Evolutionary conservation across 2,888 invertebrate genomes (phyloP), one percentile per base, ranked within the genome.

Genomic region (Metallyticus violacea): DNA sequence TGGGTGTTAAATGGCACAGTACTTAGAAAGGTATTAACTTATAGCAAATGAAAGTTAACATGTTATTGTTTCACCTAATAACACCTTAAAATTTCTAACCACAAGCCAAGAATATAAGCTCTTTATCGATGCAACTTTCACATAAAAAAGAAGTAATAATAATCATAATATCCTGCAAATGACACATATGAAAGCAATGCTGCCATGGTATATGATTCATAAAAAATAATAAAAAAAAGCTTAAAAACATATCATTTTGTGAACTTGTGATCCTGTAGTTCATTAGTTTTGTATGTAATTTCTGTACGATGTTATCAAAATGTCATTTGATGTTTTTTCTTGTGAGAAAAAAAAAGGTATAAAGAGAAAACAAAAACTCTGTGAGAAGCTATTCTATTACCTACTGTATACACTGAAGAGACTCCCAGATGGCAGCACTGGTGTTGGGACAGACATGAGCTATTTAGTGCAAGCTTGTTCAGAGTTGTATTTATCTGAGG

Each of bases 271-370:
- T 81, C 86, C 88, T 81, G 88, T 88, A 88, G 88, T 81, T 62
- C 40, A 85, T 88, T 88, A 88, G 88, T 88, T 88, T 88, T 88
- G 86, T 88, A 88, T 88, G 88, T 88, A 85, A 87, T 87, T 88
- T 88, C 86, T 87, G 88, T 88, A 88, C 86, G 81, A 82, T 87
- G 79, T 85, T 87, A 80, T 85, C 84, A 88, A 87, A 84, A 82
- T 86, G 88, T 87, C 85, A 80, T 81, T 86, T 86, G 88, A 86
- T 88, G 88, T 88, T 88, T 82, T 85, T 78, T 86, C 86, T 62
- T 86, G 82, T 62, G 40, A 62, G 40, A 62, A 62, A 62, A n/a
- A 27, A n/a, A 76, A 82, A 40, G 82, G 76, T 82, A 76, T 76
- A 62, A 62, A 30, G 76, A 82, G 27, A 82, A 25, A 82, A 62